Base-by-base conservation (phyloP, 1,140 invertebrate species). In the Pissodes strobi region DNA sequence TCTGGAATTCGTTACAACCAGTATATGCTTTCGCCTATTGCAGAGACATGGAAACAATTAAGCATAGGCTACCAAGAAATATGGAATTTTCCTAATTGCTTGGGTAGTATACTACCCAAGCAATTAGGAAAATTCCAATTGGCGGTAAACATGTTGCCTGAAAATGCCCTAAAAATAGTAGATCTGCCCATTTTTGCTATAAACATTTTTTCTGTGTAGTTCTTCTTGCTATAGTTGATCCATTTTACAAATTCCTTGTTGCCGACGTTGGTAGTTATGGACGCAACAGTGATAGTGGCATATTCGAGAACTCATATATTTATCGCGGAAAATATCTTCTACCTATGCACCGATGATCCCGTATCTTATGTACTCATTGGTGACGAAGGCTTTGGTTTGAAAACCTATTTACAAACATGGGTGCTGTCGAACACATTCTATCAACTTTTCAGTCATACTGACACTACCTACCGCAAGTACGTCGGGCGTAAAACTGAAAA, bases 211-310 rank as follows among this genome's bases (percentile, higher is more conserved):
- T 51, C 23, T 62, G 34, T 12, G 39, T 52, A 6, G 49, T 62
- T 13, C 12, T 62, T 9, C 22, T 62, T 4, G 59, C 59, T 9
- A 39, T 62, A n/a, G 48, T 62, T 8, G 49, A 62, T 13, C 18
- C 46, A 52, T n/a, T 21, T 25, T 62, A 53, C 23, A 62, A 62
- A 27, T 62, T 62, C 41, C 22, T 53, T 4, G 12, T 25, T 2
- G 25, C 52, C 2, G 59, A 62, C 25, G 21, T 62, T 15, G 59
- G 59, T 2, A 12, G 13, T 6, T 62, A 62, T 43, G 45, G 59
- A 8, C 3, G 22, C n/a, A 2, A 52, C 19, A 53, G 59, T 23
- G 59, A 62, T 27, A 38, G 38, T 25, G 22, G 13, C 10, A 58
- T 58, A 9, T 58, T 58, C 27, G 25, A 45, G 18, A 46, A 27